Evolutionary conservation across 1,140 invertebrate species (phyloP).

Genomic region (Phenacoccus solenopsis): DNA sequence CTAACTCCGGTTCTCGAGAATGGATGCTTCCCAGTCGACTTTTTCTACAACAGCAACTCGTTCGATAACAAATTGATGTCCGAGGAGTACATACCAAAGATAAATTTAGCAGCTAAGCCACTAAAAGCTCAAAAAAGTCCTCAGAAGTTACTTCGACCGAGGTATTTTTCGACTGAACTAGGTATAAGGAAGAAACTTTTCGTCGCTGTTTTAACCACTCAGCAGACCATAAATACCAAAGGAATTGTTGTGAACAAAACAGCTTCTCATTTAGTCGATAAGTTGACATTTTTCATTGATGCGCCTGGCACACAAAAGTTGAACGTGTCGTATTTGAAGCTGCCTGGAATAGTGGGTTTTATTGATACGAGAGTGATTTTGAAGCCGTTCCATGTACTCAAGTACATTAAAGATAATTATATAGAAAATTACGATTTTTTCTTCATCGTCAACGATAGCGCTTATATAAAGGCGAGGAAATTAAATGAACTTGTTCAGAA

Average conservation of each 20-base stretch:
- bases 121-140: constrained; percentile 37
- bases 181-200: constrained; percentile 82
- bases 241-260: constrained; percentile 70
- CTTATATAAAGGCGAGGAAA: constrained; percentile 60
- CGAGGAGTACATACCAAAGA: constrained; percentile 43
- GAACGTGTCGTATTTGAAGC: constrained; percentile 40
- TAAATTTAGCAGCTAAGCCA: constrained; percentile 42
- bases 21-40: constrained; percentile 20
- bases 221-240: constrained; percentile 51
- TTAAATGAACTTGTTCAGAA: constrained; percentile 53
- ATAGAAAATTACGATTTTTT: constrained; percentile 82
- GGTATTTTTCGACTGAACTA: constrained; percentile 85
- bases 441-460: constrained; percentile 67
- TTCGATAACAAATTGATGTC: constrained; percentile 10
- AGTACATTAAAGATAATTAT: constrained; percentile 81
- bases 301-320: constrained; percentile 48
- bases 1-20: constrained; percentile 21
- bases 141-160: constrained; percentile 53
- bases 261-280: constrained; percentile 59
- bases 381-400: constrained; percentile 69
- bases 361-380: constrained; percentile 59
- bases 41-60: constrained; percentile 22
- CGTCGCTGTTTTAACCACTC: constrained; percentile 63
- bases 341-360: constrained; percentile 67
- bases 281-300: constrained; percentile 62